A percentile compares a stretch with the other conserved stretches of the same genome.
Evolutionary conservation across 2,797 vertebrate genomes (phyloP).

Genomic region (Vultur gryphus): DNA sequence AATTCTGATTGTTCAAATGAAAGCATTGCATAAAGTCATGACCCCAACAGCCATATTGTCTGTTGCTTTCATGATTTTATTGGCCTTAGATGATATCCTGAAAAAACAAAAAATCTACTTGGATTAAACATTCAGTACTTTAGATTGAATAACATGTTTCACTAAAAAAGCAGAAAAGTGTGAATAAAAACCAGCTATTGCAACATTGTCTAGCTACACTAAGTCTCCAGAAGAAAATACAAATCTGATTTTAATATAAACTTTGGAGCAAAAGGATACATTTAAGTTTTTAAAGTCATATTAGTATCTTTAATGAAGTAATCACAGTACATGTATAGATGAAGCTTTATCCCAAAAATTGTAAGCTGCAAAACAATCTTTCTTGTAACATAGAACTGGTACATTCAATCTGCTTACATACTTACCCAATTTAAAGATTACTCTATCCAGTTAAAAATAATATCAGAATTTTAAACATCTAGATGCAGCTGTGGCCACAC

Average conservation of each 20-base stretch:
- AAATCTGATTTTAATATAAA: background rate
- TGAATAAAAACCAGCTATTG: background rate
- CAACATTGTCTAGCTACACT: background rate
- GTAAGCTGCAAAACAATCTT: background rate
- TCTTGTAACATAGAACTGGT: background rate
- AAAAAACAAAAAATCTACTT: background rate
- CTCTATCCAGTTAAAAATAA: background rate
- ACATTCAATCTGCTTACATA: background rate
- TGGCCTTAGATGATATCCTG: background rate
- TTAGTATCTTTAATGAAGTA: background rate
- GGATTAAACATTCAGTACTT: background rate
- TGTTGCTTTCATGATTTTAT: background rate
- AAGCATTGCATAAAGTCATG: background rate
- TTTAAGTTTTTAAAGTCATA: background rate
- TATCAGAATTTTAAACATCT: background rate
- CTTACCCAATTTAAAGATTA: background rate
- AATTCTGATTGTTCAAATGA: background rate
- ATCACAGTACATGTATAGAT: background rate
- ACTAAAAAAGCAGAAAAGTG: background rate
- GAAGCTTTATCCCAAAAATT: background rate
- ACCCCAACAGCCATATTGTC: background rate
- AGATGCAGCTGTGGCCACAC: background rate
- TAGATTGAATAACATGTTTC: background rate
- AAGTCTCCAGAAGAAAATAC: background rate
- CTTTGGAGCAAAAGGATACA: background rate